A percentile compares a stretch with the other conserved stretches of the same genome.
Evolutionary conservation across 1,140 invertebrate genomes (phyloP).

Genomic region (Philaenus spumarius): DNA sequence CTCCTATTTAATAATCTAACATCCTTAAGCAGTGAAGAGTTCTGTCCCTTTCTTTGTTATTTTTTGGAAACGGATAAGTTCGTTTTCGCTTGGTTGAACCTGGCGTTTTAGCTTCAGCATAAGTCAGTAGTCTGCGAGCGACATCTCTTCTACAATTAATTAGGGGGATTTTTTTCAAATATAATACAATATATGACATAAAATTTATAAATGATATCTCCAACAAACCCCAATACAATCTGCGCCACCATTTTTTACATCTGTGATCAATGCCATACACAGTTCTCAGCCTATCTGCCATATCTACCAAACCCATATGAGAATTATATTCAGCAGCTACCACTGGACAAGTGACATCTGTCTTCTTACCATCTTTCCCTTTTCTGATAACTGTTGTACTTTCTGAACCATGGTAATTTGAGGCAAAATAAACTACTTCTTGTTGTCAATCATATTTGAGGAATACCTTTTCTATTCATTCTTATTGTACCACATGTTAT

Average conservation of each 20-base stretch:
- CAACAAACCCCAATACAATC: conserved; percentile 22
- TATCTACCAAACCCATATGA: conserved; percentile 36
- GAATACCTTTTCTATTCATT: too few species aligned
- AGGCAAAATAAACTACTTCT: conserved; percentile 9
- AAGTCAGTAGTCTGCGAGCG: conserved; percentile 1
- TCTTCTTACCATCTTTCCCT: conserved; percentile 20
- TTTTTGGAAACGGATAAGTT: too few species aligned
- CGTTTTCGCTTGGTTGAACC: too few species aligned
- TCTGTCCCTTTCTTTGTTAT: too few species aligned
- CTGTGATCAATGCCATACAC: conserved; percentile 18
- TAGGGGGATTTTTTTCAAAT: conserved; percentile 12
- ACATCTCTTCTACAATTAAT: conserved; percentile 10
- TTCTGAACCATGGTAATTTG: conserved; percentile 19
- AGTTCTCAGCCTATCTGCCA: conserved; percentile 40
- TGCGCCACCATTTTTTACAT: conserved; percentile 21
- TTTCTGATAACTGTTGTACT: conserved; percentile 10
- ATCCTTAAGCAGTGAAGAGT: too few species aligned
- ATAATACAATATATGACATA: conserved; percentile 12
- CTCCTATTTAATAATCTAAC: too few species aligned
- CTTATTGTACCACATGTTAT: too few species aligned
- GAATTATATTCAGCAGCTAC: conserved; percentile 41
- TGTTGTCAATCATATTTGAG: too few species aligned
- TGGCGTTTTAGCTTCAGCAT: neutral
- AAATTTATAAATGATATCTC: conserved; percentile 22
- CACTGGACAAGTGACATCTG: conserved; percentile 37